Evolutionary conservation across 2,888 invertebrate genomes (phyloP), one percentile per base, ranked within the genome.

Genomic region (Vanessa cardui): DNA sequence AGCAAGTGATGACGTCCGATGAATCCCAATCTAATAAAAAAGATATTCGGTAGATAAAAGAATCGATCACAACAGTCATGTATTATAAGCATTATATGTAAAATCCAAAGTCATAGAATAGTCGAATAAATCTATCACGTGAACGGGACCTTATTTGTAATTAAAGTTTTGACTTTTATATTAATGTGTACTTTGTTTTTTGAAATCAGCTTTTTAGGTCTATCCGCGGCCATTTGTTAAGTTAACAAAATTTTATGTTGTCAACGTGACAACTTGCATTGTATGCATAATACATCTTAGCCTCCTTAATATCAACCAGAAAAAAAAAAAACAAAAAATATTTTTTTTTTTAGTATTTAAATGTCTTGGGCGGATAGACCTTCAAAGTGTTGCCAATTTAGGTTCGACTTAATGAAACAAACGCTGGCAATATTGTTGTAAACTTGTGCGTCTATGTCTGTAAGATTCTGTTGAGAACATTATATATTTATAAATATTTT

Each of bases 401-500:
- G 21, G 21, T 58, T 58, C 6, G 61, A 47, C 16, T 39, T 33
- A 49, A 47, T n/a, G 26, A 26, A 46, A 26, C 6, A 26, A 52
- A 52, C 5, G 16, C 26, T 31, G 52, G 16, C 31, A 54, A 54
- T 16, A 54, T 31, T 50, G 21, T 54, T 50, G 50, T 54, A n/a
- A 16, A 49, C 49, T 20, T 26, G 26, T 31, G 52, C 26, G 52
- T 54, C 39, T 39, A 2, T 39, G 18, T 56, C 33, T 56, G 39
- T 56, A 39, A 62, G 62, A 59, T 62, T 56, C 64, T 33, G 46
- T 62, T 54, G 52, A 54, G 26, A 16, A 31, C 54, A 54, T 54
- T 54, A 65, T 58, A 52, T 45, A 56, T 45, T 62, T 56, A 59
- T 64, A 70, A 70, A 70, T 70, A 70, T 70, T 70, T 70, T 70